Evolutionary conservation across 2,113 vertebrate genomes (phyloP).

Genomic region (Apteryx owenii): DNA sequence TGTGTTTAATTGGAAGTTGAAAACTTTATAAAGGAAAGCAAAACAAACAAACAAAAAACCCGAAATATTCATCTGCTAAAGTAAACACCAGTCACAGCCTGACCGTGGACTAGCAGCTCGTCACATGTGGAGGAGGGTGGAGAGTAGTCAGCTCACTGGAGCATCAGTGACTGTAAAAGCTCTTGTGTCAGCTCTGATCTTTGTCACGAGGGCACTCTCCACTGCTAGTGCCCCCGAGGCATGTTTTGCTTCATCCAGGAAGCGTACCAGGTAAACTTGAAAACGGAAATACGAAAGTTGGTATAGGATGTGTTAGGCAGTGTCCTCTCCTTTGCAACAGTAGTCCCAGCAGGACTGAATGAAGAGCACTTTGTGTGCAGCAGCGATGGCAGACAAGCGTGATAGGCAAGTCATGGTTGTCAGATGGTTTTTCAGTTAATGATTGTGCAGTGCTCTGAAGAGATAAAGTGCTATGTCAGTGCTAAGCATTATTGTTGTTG

Average conservation of each 20-base stretch:
- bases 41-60: too few relatives aligned
- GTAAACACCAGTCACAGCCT: background rate
- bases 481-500: background rate
- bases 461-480: background rate
- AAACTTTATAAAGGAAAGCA: background rate
- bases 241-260: background rate
- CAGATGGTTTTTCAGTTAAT: constrained; percentile 26
- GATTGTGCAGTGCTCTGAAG: background rate
- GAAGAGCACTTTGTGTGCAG: background rate
- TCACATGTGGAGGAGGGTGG: too few relatives aligned
- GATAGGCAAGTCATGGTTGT: background rate
- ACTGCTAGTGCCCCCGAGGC: background rate
- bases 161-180: background rate
- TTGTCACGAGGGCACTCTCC: background rate
- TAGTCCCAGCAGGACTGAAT: background rate
- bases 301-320: background rate
- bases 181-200: background rate
- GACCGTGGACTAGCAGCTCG: background rate
- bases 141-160: background rate
- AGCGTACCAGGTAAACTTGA: background rate
- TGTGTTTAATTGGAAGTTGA: background rate
- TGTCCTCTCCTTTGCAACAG: background rate
- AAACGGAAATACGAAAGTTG: background rate
- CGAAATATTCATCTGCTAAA: background rate
- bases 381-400: background rate